Percentiles rank a stretch among this genome's conserved stretches.
Evolutionary conservation across 2,113 vertebrate species (phyloP).

Genomic region (Romanogobio albipinnatus): DNA sequence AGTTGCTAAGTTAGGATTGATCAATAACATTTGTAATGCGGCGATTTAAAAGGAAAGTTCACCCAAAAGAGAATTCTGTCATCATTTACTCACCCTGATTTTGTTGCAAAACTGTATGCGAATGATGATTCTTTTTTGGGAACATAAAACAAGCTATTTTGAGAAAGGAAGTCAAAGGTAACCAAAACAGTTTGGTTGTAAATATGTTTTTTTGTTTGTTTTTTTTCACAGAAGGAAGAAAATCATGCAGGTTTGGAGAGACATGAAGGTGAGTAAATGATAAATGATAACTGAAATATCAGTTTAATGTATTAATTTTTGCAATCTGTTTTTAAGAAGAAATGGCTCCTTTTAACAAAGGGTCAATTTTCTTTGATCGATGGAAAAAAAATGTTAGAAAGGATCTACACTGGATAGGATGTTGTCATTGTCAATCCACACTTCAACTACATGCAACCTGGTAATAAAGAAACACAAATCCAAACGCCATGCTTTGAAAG

Average conservation of each 20-base stretch:
- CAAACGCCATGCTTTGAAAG: constrained; percentile 55
- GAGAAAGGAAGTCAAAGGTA: background rate
- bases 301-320: background rate
- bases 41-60: background rate
- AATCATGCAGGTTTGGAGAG: background rate
- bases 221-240: background rate
- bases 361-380: background rate
- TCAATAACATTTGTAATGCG: background rate
- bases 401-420: background rate
- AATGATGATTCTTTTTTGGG: background rate
- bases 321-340: background rate
- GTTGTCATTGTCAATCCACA: constrained; percentile 17
- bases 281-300: background rate
- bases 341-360: background rate
- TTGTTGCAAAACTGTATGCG: background rate
- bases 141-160: background rate
- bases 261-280: background rate
- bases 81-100: background rate
- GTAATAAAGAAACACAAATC: constrained; percentile 37
- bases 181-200: background rate
- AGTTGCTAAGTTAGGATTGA: background rate
- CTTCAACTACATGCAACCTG: constrained; percentile 48
- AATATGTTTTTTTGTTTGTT: background rate
- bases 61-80: background rate
- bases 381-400: background rate